phyloP scores from a whole-genome alignment of 2,113 vertebrate species.

The Pluvianellus socialis region DNA sequence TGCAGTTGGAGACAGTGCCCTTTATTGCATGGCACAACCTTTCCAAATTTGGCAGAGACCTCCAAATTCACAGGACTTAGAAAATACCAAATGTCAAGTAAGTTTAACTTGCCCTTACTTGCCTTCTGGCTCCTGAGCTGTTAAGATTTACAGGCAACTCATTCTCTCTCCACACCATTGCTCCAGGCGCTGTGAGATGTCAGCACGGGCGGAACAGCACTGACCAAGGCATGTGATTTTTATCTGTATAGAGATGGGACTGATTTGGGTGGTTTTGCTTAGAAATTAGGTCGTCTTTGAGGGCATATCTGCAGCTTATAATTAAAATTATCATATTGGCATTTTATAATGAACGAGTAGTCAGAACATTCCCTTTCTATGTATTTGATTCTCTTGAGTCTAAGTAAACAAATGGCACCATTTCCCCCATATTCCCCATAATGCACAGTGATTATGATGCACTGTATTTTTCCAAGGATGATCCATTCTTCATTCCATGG shows the following conservation, averaged over 20 bases:
- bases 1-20: too few species aligned
- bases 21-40: background rate
- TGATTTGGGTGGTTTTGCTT: background rate
- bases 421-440: background rate
- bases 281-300: background rate
- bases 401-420: background rate
- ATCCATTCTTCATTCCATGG: background rate
- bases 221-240: background rate
- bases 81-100: background rate
- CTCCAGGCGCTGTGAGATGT: background rate
- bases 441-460: background rate
- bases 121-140: background rate
- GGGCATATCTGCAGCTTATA: background rate
- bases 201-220: background rate
- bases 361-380: background rate
- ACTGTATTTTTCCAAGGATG: background rate
- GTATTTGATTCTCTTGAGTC: background rate
- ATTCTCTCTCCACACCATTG: background rate
- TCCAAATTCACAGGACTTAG: background rate
- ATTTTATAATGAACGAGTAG: background rate
- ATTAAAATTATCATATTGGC: background rate
- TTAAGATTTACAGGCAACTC: background rate
- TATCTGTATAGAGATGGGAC: background rate
- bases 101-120: background rate
- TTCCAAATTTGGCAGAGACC: background rate